Evolutionary conservation across 2,113 vertebrate species (phyloP), one percentile per base, ranked within the genome.

Genomic region (Cheirogaleus medius): DNA sequence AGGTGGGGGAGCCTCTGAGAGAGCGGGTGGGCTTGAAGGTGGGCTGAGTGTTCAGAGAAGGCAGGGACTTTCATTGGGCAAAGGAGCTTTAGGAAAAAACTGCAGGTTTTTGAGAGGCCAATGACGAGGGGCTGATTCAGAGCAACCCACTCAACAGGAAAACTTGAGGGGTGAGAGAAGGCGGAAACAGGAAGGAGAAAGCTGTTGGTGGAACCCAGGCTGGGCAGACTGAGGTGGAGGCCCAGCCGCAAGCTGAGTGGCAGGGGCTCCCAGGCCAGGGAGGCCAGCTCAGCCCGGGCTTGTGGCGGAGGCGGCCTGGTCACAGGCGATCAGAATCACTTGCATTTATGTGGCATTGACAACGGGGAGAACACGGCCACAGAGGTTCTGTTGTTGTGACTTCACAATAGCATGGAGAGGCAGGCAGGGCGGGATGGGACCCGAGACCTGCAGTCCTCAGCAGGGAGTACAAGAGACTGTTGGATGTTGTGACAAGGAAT

Each of bases 161-260:
- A 84, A 80, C 71, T 49, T 58, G 37, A 42, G 49, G 69, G 83
- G 89, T 80, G 44, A 42, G 37, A 91, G 88, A 34, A 83, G 64
- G 81, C 73, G 90, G 60, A 93, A 93, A 93, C 86, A 97, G 96
- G 90, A 93, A 83, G 95, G 44, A 60, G 90, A 49, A 64, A 47
- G 69, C 32, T 47, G 32, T 17, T 63, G 63, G 90, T 90, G 90
- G 87, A 68, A 52, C 66, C 68, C 34, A 21, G 81, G 44, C 58
- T 54, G 93, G 80, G 86, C 49, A 21, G 64, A 27, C 49, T 1
- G n/a, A 91, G 68, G 82, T 5, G 34, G 87, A 54, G 76, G 34
- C 56, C 86, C 21, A 86, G 93, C 52, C 9, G 3, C 78, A 14
- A 44, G 66, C n/a, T 25, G 29, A 74, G 64, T 5, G 37, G 12